Evolutionary conservation across 2,888 invertebrate species (phyloP), one percentile per base, ranked within the genome.

Genomic region (Chrysolina haemoptera): DNA sequence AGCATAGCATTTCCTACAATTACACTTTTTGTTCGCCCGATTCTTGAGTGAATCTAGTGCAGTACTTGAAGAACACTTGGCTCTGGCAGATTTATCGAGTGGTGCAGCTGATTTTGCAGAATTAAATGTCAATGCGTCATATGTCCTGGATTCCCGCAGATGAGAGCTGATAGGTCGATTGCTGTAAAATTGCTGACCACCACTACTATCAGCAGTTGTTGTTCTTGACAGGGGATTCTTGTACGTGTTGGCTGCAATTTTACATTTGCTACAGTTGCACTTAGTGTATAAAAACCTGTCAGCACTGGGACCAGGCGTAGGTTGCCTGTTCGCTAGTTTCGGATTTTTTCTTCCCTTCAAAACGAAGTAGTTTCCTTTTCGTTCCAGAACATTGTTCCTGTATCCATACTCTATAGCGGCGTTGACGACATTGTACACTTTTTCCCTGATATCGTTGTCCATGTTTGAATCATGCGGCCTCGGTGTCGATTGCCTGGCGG

Each of bases 351-450:
- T 65, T 50, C 74, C 79, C 50, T 74, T 80, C 22, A 84, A 73
- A 35, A 77, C 59, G 65, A 84, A 84, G 50, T 77, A 82, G 27
- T 82, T 80, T 9, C 82, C 84, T 18, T 77, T 79, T 66, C 76
- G 82, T 74, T 82, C 82, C 12, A 83, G 71, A 14, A 84, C 76
- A 62, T 82, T 76, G 59, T 83, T 84, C 4, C 81, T 82, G 68
- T 73, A 82, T 3, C 84, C 84, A 64, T 82, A 84, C 48, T 82
- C 80, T 9, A 84, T 71, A 9, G 84, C 84, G 0, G 82, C 82
- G 27, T 79, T 80, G 0, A 84, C 83, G 3, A 83, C 80, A 12
- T 80, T 79, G 73, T 80, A 83, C 5, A 80, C 78, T 46, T 79
- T 70, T 1, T 76, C 73, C 41, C 70, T 71, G 40, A 76, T 59